These are phyloP conservation scores for Neolamprologus falcicula DNA, from an alignment of 2,113 vertebrate species.

Conservation along the genomic window DNA sequence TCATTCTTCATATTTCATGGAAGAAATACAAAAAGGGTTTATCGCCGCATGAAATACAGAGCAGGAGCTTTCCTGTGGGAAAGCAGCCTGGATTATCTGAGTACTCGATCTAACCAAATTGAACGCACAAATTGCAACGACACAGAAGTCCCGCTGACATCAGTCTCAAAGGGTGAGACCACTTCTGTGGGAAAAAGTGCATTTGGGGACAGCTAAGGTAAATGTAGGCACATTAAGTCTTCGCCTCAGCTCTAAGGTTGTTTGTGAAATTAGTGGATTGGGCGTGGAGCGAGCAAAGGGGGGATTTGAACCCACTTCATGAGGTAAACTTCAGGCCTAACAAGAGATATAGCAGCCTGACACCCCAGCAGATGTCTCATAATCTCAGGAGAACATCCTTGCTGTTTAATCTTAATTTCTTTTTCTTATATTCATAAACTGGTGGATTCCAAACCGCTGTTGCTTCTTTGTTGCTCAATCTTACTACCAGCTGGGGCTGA, in stretches of 20 bases:
- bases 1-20: conserved; percentile 11
- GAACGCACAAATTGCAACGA: conserved; percentile 5
- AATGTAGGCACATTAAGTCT: conserved; percentile 44
- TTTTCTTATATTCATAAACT: neutral
- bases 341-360: conserved; percentile 54
- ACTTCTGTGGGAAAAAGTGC: conserved; percentile 16
- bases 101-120: conserved; percentile 16
- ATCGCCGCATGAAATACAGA: neutral
- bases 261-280: conserved; percentile 35
- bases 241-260: conserved; percentile 47
- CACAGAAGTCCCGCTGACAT: neutral
- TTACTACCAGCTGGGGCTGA: conserved; percentile 22
- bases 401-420: conserved; percentile 19
- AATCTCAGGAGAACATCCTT: conserved; percentile 49
- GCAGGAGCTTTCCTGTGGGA: conserved; percentile 18
- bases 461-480: conserved; percentile 23
- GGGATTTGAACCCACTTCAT: conserved; percentile 33
- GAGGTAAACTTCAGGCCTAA: conserved; percentile 72
- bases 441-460: neutral
- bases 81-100: conserved; percentile 2
- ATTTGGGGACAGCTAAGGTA: conserved; percentile 37
- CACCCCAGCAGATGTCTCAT: conserved; percentile 67
- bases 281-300: conserved; percentile 27
- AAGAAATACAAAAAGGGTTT: neutral
- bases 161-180: neutral